Evolutionary conservation across 2,797 vertebrate genomes (phyloP), one percentile per base, ranked within the genome.

Genomic region (Lacerta bilineata): DNA sequence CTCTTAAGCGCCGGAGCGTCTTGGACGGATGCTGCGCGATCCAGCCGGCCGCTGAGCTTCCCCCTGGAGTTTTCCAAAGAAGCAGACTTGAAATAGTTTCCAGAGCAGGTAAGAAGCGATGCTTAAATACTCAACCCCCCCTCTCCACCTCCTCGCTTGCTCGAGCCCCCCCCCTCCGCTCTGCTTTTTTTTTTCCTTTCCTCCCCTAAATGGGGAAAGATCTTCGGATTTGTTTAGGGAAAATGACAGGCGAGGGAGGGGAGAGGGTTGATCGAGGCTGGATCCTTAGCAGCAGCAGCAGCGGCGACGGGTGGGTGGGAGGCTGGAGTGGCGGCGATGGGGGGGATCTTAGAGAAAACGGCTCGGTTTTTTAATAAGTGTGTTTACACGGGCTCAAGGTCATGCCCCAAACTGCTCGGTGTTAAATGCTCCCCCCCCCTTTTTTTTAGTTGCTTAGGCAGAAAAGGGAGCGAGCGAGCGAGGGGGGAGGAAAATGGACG

Each of bases 371-470:
- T 97, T 55, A 55, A 97, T 97, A 97, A 97, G 96, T 97, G 96
- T 98, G 97, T 98, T 98, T 98, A 97, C 97, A 96, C 95, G 97
- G 97, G 97, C 98, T 98, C 98, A 98, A 98, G 98, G 98, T 98
- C 98, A 98, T 96, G 95, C 97, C 97, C 96, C 97, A 80, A 97
- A 97, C 96, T 96, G 96, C 96, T 96, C 97, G 94, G 96, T 95
- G 95, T 96, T 96, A 96, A 97, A 97, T 96, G 96, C 95, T 61
- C 84, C 61, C 23, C 36, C 36, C 66, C n/a, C 33, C 2, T 41
- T 20, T 9, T 82, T 68, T 76, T 64, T 8, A 88, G 74, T 84
- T 79, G 74, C 75, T 72, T 59, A 10, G 69, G 29, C 20, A 17
- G 33, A 33, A 23, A 68, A 41, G 20, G 71, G 39, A 36, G 3